phyloP scores from a whole-genome alignment of 1,140 invertebrate species.

The Drosophila murphyi region DNA sequence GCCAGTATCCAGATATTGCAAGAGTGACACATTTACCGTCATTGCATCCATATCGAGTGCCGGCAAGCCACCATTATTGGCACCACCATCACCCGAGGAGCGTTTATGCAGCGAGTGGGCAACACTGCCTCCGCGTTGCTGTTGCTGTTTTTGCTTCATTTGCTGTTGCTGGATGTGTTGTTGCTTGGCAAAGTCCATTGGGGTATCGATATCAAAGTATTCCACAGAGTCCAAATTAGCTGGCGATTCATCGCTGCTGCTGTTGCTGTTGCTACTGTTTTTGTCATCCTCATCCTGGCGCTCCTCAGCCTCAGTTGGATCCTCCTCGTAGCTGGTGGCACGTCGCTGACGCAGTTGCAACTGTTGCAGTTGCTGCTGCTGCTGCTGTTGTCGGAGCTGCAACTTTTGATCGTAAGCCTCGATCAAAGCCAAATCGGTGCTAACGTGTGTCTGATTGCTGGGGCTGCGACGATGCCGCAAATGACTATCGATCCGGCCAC shows the following conservation, averaged over 20 bases:
- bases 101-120: slow-evolving; percentile 56
- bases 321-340: slow-evolving; percentile 57
- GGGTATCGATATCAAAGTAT: slow-evolving; percentile 67
- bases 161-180: slow-evolving; percentile 15
- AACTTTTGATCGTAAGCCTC: slow-evolving; percentile 26
- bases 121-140: not conserved
- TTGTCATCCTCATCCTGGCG: slow-evolving; percentile 12
- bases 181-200: slow-evolving; percentile 62
- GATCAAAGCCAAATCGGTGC: slow-evolving; percentile 36
- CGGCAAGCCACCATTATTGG: slow-evolving; percentile 66
- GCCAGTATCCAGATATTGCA: slow-evolving; percentile 96
- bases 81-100: slow-evolving; percentile 77
- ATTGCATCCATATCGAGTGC: slow-evolving; percentile 87
- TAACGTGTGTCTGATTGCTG: slow-evolving; percentile 31
- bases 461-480: slow-evolving; percentile 82
- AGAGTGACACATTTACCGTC: slow-evolving; percentile 92
- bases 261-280: not conserved
- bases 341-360: slow-evolving; percentile 29
- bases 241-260: slow-evolving; percentile 38
- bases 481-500: slow-evolving; percentile 90
- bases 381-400: slow-evolving; percentile 18
- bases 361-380: not conserved
- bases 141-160: slow-evolving; percentile 28
- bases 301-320: slow-evolving; percentile 47
- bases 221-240: slow-evolving; percentile 47